Percentiles rank a stretch among this genome's conserved stretches.
These are phyloP conservation scores for Porphyrio hochstetteri DNA, from an alignment of 2,113 vertebrate species.

Conservation along the genomic window DNA sequence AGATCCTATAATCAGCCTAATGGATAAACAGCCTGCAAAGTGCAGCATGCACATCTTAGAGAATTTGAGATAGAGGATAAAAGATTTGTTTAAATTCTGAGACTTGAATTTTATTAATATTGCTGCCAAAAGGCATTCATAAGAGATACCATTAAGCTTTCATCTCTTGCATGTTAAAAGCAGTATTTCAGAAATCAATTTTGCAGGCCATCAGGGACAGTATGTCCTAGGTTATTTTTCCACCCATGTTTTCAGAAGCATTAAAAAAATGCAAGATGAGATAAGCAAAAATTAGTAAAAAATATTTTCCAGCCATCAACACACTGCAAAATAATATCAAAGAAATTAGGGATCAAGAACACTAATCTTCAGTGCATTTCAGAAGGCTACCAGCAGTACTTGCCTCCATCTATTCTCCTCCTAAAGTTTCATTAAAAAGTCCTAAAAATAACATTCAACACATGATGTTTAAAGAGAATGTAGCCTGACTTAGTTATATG, in stretches of 20 bases:
- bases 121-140: background rate
- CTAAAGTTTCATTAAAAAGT: background rate
- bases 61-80: background rate
- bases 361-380: background rate
- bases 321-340: background rate
- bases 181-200: constrained; percentile 3
- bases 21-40: background rate
- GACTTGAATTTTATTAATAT: background rate
- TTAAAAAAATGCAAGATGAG: background rate
- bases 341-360: background rate
- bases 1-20: constrained; percentile 8
- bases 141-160: background rate
- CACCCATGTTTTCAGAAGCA: constrained; percentile 27
- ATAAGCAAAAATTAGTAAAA: constrained; percentile 30
- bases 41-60: background rate
- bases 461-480: background rate
- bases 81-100: background rate
- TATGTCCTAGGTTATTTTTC: background rate
- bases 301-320: background rate
- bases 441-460: background rate
- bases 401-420: background rate
- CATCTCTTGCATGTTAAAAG: background rate
- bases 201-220: background rate
- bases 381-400: background rate
- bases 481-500: background rate